phyloP scores from a whole-genome alignment of 2,888 invertebrate genomes.

The Byasa hedistus region DNA sequence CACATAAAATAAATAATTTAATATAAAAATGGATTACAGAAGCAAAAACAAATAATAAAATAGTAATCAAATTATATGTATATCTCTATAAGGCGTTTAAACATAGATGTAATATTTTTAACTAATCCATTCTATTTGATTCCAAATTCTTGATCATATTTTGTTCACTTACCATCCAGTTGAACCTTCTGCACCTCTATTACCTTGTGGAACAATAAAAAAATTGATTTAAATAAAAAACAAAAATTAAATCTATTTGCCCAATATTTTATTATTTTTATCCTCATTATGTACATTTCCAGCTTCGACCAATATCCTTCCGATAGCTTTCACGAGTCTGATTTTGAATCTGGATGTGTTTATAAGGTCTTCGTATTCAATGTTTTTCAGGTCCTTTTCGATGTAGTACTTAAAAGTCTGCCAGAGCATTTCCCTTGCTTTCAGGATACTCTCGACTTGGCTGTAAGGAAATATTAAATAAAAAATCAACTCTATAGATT shows the following conservation, averaged over 20 bases:
- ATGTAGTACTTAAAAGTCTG: constrained; percentile 70
- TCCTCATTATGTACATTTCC: constrained; percentile 7
- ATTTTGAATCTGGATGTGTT: constrained; percentile 52
- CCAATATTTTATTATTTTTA: constrained; percentile 27
- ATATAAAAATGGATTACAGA: too few relatives aligned
- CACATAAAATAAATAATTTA: too few relatives aligned
- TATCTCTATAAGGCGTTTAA: too few relatives aligned
- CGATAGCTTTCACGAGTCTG: constrained; percentile 55
- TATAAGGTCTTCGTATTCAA: constrained; percentile 49
- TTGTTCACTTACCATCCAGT: too few relatives aligned
- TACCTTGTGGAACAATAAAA: too few relatives aligned
- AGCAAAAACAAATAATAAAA: too few relatives aligned
- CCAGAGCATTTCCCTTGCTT: constrained; percentile 72
- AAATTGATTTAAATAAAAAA: not conserved
- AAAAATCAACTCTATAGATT: not conserved
- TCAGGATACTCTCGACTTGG: constrained; percentile 66
- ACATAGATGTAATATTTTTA: too few relatives aligned
- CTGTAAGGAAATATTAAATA: constrained; percentile 59
- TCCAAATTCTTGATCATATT: too few relatives aligned
- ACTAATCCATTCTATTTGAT: too few relatives aligned
- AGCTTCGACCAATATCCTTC: constrained; percentile 58
- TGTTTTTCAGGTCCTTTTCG: constrained; percentile 54
- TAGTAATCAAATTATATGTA: too few relatives aligned
- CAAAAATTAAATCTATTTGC: constrained; percentile 29
- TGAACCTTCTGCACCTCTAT: too few relatives aligned